Conservation (phyloP, 2,113 vertebrate species). For the Excalfactoria chinensis region DNA sequence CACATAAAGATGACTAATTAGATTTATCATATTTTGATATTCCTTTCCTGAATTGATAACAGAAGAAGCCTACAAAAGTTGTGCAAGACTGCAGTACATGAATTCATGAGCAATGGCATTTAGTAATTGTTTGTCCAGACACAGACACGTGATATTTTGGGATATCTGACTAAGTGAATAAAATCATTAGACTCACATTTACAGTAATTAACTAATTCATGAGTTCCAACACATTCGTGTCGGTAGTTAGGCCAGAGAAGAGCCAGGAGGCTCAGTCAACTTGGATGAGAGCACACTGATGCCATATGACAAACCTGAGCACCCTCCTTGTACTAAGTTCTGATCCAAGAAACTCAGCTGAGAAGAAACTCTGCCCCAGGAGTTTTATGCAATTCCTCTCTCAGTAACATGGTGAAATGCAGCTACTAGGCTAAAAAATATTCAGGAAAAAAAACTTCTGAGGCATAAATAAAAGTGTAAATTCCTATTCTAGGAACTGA, state of each 20-base stretch:
- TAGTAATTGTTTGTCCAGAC: not conserved
- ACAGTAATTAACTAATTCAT: not conserved
- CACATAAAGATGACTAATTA: not conserved
- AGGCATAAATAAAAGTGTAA: not conserved
- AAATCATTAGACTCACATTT: not conserved
- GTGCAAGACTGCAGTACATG: not conserved
- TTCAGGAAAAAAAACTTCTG: not conserved
- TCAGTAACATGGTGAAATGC: not conserved
- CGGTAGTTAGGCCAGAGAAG: not conserved
- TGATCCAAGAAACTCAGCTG: not conserved
- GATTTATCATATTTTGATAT: not conserved
- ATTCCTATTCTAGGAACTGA: not conserved
- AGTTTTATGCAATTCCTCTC: not conserved
- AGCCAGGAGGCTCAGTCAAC: not conserved
- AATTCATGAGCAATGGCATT: not conserved
- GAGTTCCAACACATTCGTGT: not conserved
- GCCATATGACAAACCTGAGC: not conserved
- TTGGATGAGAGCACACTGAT: not conserved
- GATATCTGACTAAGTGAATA: not conserved
- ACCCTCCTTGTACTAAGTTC: rapidly evolving
- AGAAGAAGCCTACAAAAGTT: not conserved
- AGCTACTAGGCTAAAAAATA: not conserved
- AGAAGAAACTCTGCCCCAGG: not conserved
- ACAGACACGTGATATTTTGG: not conserved
- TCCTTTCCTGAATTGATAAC: not conserved